phyloP scores from a whole-genome alignment of 2,888 invertebrate genomes.

The Cancer borealis region DNA sequence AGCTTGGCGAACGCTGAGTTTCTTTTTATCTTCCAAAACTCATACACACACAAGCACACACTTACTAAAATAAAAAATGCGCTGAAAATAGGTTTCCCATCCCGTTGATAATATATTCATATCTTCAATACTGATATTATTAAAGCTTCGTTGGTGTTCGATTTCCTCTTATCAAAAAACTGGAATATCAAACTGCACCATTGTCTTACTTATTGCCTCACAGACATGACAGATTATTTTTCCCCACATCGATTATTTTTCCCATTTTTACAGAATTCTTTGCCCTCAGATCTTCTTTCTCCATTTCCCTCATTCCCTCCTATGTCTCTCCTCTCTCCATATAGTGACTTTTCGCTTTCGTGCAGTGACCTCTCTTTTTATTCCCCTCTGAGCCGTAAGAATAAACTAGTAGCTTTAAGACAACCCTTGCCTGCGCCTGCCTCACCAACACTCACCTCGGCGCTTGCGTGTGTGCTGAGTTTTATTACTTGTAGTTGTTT shows the following conservation, averaged over 20 bases:
- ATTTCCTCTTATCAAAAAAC: slow-evolving; percentile 12
- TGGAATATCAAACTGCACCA: not conserved
- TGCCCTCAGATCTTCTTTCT: not conserved
- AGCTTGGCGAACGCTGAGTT: not conserved
- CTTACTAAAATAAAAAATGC: not conserved
- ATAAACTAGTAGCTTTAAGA: slow-evolving; percentile 10
- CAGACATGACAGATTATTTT: not conserved
- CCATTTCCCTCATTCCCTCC: not conserved
- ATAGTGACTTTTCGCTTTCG: not conserved
- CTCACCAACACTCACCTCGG: not conserved
- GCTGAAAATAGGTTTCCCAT: not conserved
- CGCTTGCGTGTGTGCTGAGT: not conserved
- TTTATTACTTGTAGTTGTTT: not conserved
- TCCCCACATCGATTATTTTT: slow-evolving; percentile 11
- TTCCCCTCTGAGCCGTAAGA: not conserved
- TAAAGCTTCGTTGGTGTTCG: slow-evolving; percentile 18
- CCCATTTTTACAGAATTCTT: not conserved
- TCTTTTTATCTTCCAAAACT: not conserved
- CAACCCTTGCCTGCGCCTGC: not conserved
- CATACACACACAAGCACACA: not conserved
- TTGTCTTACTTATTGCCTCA: not conserved
- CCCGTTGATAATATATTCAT: not conserved
- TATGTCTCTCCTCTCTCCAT: slow-evolving; percentile 8
- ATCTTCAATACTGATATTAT: not conserved
- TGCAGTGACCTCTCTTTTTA: not conserved